Base-by-base conservation (phyloP, 1,140 invertebrate genomes). In the Mamestra configurata region DNA sequence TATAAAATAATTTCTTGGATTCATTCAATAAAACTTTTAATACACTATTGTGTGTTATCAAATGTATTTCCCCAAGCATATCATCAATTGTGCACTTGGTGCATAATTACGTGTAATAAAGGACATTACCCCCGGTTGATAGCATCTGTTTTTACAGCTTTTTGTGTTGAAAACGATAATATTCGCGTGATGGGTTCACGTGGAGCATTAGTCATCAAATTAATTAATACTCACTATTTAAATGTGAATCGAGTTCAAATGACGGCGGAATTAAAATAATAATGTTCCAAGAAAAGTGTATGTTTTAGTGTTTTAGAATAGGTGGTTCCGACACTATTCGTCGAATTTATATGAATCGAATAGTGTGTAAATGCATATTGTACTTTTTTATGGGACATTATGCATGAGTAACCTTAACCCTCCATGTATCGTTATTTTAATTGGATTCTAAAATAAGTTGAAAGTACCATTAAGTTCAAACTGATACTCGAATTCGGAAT, bases 81-180 rank as follows among this genome's bases (percentile, higher is more conserved):
- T 24, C 51, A 59, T 75, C 71, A 57, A n/a, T 61, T 73, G 24
- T 61, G 55, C 55, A 76, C 40, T 76, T 76, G 40, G 53, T 76
- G 76, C 79, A 79, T 82, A 82, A 84, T 84, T 84, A 84, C 64
- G 76, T 79, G 78, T 84, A 84, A 84, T 84, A 82, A 80, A 80
- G 83, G 81, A 79, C 80, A 79, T 77, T 84, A 79, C 77, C 82
- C 70, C 57, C 7, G 15, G 22, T 35, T 53, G 83, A 84, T 84
- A 84, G 24, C 75, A 84, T 84, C 81, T 79, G 64, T 77, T 53
- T 81, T 79, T 79, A 68, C 46, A 77, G 7, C 46, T 64, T 66
- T 77, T 64, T 76, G 46, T 77, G 43, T 77, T 77, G 68, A 71
- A 71, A 71, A 77, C 46, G 59, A 77, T 77, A 66, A 77, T 66